Evolutionary conservation across 2,888 invertebrate species (phyloP).

Genomic region (Athalia rosae): DNA sequence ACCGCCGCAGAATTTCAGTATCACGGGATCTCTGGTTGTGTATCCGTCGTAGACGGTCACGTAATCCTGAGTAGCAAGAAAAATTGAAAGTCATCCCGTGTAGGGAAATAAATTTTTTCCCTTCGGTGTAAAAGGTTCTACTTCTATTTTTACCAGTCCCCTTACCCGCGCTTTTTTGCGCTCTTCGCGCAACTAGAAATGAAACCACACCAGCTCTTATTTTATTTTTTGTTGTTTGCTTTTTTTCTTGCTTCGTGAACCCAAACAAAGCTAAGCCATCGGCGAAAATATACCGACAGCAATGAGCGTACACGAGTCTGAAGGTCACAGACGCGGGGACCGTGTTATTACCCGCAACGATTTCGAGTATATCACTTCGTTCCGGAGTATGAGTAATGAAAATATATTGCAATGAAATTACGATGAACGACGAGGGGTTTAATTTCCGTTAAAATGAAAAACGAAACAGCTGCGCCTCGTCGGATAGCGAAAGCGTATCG

Average conservation of each 20-base stretch:
- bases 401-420: no score
- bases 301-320: not conserved
- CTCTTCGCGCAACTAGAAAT: not conserved
- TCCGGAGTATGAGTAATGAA: no score
- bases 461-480: not conserved
- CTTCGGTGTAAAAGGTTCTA: slow-evolving; percentile 4
- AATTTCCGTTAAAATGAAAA: not conserved
- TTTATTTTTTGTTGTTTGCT: not conserved
- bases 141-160: not conserved
- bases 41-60: slow-evolving; percentile 93
- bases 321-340: not conserved
- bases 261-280: not conserved
- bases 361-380: no score
- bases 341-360: no score
- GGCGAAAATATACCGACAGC: not conserved
- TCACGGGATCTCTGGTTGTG: slow-evolving; percentile 90
- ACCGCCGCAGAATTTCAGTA: slow-evolving; percentile 92
- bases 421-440: no score
- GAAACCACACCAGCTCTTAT: not conserved
- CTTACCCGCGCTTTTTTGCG: not conserved
- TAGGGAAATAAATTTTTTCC: slow-evolving; percentile 22
- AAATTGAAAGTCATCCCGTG: slow-evolving; percentile 28
- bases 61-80: slow-evolving; percentile 79
- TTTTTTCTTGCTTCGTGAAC: not conserved
- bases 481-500: no score